Percentiles rank a stretch among this genome's conserved stretches.
These are phyloP conservation scores for Psammodynastes pulverulentus DNA, from an alignment of 2,113 vertebrate genomes.

Conservation along the genomic window DNA sequence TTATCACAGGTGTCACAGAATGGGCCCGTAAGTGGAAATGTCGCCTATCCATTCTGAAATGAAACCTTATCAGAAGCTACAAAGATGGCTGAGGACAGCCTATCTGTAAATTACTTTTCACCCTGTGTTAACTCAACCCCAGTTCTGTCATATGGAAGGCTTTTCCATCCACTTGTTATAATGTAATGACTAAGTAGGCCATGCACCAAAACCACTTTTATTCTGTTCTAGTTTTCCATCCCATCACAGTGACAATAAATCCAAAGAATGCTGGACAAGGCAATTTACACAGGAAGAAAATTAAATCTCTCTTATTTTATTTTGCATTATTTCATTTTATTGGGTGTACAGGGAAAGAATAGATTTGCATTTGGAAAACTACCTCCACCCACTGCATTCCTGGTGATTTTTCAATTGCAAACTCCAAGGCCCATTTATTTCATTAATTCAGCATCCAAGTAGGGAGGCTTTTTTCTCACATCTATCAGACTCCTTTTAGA, in stretches of 20 bases:
- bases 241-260: constrained; percentile 58
- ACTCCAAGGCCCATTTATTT: constrained; percentile 78
- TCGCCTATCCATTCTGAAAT: constrained; percentile 99
- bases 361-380: constrained; percentile 64
- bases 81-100: constrained; percentile 98
- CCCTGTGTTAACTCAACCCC: constrained; percentile 99
- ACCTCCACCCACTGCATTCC: constrained; percentile 79
- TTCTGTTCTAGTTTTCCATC: constrained; percentile 63
- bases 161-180: constrained; percentile 88
- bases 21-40: constrained; percentile 98
- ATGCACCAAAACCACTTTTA: constrained; percentile 65
- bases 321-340: background rate
- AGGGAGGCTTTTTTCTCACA: constrained; percentile 76
- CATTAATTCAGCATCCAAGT: constrained; percentile 86
- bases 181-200: constrained; percentile 92
- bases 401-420: constrained; percentile 83
- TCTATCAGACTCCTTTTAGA: constrained; percentile 84
- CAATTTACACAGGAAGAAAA: constrained; percentile 55
- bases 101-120: constrained; percentile 99
- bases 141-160: constrained; percentile 99
- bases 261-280: constrained; percentile 47
- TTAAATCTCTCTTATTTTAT: constrained; percentile 62
- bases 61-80: constrained; percentile 99
- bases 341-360: constrained; percentile 45
- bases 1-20: constrained; percentile 99